A percentile compares a stretch with the other conserved stretches of the same genome.
These are phyloP conservation scores for Danio kyathit DNA, from an alignment of 2,797 vertebrate genomes.

Conservation along the genomic window DNA sequence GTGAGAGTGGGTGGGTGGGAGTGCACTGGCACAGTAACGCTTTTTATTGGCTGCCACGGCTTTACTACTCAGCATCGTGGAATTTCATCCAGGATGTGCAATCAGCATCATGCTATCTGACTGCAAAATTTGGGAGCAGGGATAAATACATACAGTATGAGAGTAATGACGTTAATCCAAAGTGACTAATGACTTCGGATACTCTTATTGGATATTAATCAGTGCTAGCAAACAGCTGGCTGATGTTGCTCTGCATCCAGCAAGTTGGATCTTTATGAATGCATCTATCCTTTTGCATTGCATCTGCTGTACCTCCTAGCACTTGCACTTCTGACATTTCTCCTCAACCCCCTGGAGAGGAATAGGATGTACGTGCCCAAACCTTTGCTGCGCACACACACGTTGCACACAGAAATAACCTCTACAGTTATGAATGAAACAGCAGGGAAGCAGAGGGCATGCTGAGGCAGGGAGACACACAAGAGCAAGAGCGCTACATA, in stretches of 20 bases:
- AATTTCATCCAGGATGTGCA: slow-evolving; percentile 22
- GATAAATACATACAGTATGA: neutral
- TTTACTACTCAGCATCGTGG: slow-evolving; percentile 44
- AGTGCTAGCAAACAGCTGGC: neutral
- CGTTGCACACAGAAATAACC: slow-evolving; percentile 20
- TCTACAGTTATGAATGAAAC: slow-evolving; percentile 43
- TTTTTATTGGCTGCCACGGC: slow-evolving; percentile 41
- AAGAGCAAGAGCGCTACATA: slow-evolving; percentile 28
- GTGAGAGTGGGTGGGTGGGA: slow-evolving; percentile 52
- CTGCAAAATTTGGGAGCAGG: neutral
- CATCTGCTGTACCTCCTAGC: slow-evolving; percentile 22
- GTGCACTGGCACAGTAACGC: slow-evolving; percentile 46
- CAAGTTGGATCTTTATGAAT: slow-evolving; percentile 11
- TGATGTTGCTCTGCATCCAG: neutral
- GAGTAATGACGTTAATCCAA: slow-evolving; percentile 14
- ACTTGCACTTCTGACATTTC: slow-evolving; percentile 39
- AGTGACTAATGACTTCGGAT: slow-evolving; percentile 20
- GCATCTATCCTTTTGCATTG: neutral
- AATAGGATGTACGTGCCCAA: slow-evolving; percentile 26
- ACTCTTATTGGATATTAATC: neutral
- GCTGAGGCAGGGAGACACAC: slow-evolving; percentile 41
- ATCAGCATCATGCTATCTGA: neutral
- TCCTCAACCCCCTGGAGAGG: slow-evolving; percentile 38
- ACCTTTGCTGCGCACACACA: slow-evolving; percentile 13
- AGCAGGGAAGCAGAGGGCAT: slow-evolving; percentile 44